Conservation (phyloP, 2,797 vertebrate genomes). For the Rhinophrynus dorsalis region DNA sequence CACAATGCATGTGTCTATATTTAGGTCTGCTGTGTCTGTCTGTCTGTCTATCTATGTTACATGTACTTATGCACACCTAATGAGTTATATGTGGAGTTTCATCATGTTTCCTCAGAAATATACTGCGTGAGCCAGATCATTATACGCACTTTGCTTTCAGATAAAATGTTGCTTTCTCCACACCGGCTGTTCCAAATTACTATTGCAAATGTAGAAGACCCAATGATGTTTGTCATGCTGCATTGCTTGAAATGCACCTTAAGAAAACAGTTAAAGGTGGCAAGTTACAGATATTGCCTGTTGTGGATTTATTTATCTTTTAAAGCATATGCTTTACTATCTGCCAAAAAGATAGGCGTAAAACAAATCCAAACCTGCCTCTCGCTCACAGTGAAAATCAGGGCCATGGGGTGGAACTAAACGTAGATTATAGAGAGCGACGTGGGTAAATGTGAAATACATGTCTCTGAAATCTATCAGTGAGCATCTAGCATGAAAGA, state of each 20-base stretch:
- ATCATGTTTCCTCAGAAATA: background rate
- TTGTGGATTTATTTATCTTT: conserved; percentile 1
- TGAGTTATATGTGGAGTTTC: background rate
- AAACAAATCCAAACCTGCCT: background rate
- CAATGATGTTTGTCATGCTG: background rate
- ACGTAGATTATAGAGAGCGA: background rate
- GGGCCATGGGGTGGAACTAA: background rate
- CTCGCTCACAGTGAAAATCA: background rate
- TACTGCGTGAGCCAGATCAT: background rate
- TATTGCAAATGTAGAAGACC: background rate
- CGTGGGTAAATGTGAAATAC: background rate
- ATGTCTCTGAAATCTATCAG: too few species aligned
- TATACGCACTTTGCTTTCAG: background rate
- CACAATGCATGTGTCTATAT: background rate
- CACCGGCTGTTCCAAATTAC: background rate
- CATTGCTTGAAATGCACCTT: background rate
- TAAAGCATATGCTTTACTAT: conserved; percentile 2
- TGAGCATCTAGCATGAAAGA: too few species aligned
- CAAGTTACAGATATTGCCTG: conserved; percentile 7
- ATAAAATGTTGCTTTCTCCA: background rate
- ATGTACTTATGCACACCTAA: background rate
- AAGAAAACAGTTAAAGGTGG: conserved; percentile 7
- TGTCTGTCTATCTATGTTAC: conserved; percentile 5
- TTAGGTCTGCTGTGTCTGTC: background rate
- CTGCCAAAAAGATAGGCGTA: background rate